Conservation (phyloP, 2,113 vertebrate species). For the Microtus ochrogaster region DNA sequence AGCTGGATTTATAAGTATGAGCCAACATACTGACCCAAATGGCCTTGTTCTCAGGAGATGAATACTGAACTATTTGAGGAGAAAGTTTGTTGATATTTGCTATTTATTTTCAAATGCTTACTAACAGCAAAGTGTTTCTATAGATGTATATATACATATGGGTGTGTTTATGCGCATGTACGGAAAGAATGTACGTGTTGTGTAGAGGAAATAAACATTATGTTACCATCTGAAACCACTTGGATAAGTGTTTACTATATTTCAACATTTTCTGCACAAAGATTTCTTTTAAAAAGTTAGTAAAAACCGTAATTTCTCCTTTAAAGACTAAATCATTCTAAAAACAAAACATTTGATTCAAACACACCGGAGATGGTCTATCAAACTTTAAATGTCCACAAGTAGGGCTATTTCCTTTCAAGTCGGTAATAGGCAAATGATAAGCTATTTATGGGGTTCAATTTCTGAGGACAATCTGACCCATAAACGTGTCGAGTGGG, state of each 20-base stretch:
- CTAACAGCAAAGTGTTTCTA: background rate
- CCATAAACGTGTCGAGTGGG: background rate
- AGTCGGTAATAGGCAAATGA: background rate
- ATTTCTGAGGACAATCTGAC: slow-evolving; percentile 24
- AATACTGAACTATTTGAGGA: background rate
- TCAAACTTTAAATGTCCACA: background rate
- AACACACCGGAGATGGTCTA: background rate
- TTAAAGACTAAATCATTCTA: slow-evolving; percentile 22
- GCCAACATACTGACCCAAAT: background rate
- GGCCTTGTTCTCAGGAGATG: background rate
- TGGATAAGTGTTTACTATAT: background rate
- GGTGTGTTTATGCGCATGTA: background rate
- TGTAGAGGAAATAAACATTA: background rate
- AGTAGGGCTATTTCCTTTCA: background rate
- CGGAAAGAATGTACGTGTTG: background rate
- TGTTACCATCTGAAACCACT: background rate
- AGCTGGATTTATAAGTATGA: background rate
- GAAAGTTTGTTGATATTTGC: background rate
- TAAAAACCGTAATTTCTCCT: background rate
- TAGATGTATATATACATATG: background rate
- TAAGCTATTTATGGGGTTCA: background rate
- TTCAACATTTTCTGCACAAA: background rate
- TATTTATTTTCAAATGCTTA: slow-evolving; percentile 41
- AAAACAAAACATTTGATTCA: background rate
- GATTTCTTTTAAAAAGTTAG: background rate